Conservation (phyloP, 2,113 vertebrate genomes). For the Corydoras maculifer region DNA sequence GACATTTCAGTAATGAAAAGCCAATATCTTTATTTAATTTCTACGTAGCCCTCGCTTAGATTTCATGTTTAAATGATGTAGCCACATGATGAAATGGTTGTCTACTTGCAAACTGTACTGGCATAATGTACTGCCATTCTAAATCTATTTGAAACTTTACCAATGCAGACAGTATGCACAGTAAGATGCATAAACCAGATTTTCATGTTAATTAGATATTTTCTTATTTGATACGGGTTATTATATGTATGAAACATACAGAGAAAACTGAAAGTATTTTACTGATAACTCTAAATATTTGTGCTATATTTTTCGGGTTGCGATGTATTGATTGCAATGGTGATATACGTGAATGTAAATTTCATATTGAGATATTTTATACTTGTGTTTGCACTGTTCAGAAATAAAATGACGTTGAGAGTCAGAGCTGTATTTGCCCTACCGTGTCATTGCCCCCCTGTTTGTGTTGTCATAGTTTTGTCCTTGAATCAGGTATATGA, state of each 20-base stretch:
- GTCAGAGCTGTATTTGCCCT: not conserved
- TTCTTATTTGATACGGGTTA: slow-evolving; percentile 82
- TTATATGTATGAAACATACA: slow-evolving; percentile 72
- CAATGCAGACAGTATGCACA: slow-evolving; percentile 39
- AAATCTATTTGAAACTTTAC: slow-evolving; percentile 47
- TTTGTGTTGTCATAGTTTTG: slow-evolving; percentile 11
- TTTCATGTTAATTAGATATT: slow-evolving; percentile 65
- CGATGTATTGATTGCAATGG: slow-evolving; percentile 45
- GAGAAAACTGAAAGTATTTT: slow-evolving; percentile 69
- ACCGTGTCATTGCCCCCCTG: slow-evolving; percentile 9
- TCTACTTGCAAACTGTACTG: slow-evolving; percentile 40
- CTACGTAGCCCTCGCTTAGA: slow-evolving; percentile 33
- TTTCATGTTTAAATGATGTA: slow-evolving; percentile 42
- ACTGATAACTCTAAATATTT: slow-evolving; percentile 52
- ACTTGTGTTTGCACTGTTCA: slow-evolving; percentile 46
- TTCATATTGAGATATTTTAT: slow-evolving; percentile 49
- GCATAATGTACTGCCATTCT: slow-evolving; percentile 39
- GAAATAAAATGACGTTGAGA: slow-evolving; percentile 42
- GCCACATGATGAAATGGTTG: slow-evolving; percentile 37
- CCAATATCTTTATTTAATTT: slow-evolving; percentile 36
- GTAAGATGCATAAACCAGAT: slow-evolving; percentile 36
- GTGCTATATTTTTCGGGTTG: slow-evolving; percentile 69
- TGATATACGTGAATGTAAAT: slow-evolving; percentile 47
- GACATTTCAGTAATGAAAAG: slow-evolving; percentile 18
- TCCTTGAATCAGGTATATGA: slow-evolving; percentile 17